Base-by-base conservation (phyloP, 2,113 vertebrate species). In the Anas platyrhynchos region DNA sequence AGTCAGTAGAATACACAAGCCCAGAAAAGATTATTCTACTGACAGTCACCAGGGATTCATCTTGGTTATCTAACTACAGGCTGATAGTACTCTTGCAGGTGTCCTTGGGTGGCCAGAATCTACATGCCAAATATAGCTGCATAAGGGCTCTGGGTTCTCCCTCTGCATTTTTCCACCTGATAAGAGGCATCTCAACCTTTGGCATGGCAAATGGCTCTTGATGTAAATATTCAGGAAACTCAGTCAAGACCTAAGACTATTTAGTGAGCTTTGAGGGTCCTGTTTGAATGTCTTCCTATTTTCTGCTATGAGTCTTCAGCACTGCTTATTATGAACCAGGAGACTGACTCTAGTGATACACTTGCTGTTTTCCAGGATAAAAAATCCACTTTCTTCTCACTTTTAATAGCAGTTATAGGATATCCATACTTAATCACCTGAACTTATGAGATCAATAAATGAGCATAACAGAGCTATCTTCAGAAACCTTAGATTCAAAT, bases 111-210 rank as follows among this genome's bases (percentile, higher is more conserved):
- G 50, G 23, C 41, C 31, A 72, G 54, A 32, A 41, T 41, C 36
- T 50, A 43, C 21, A 7, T 0, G 10, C 6, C 22, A 76, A 50
- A 13, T 5, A 20, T 43, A 69, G 74, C 44, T 69, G 50, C 43
- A 76, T 72, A 67, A 52, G 7, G 7, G 36, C 26, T 41, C 16
- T 29, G 36, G 61, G 34, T 16, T 59, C 23, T 75, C 25, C 26
- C 21, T 67, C 11, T 13, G 52, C 11, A 48, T 72, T 55, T 59
- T n/a, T 14, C 38, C 43, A n/a, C 16, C 29, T 58, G 41, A 31
- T 5, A 63, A 63, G 4, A 71, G 11, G 13, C 13, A 46, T 63
- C 0, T 0, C 15, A 77, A 10, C 16, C 80, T 36, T n/a, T 0
- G 0, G 34, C 12, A 52, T 23, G 36, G 32, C 31, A 85, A 52